Conservation (phyloP, 2,888 invertebrate genomes). For the Eupithecia subumbrata region DNA sequence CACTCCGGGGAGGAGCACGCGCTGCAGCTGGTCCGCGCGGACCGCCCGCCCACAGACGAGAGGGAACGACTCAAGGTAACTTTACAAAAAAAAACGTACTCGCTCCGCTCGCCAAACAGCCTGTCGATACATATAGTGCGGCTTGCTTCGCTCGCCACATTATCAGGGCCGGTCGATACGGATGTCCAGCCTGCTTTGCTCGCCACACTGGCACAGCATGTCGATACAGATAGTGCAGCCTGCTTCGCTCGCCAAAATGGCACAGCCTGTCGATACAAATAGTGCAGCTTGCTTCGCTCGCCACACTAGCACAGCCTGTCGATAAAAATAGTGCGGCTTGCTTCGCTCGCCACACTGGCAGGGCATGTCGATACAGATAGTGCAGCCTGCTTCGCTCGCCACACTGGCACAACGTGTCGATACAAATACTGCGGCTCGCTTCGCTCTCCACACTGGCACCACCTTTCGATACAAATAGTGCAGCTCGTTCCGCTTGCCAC, state of each 20-base stretch:
- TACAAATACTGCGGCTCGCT: background rate
- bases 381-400: no score
- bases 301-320: no score
- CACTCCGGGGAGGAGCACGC: conserved; percentile 96
- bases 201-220: background rate
- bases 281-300: no score
- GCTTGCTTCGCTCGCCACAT: no score
- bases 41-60: conserved; percentile 92
- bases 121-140: no score
- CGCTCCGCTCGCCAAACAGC: background rate
- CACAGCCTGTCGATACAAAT: background rate
- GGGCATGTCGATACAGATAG: no score
- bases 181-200: no score
- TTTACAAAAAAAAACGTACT: background rate
- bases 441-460: background rate
- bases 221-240: background rate
- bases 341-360: no score
- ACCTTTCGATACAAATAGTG: background rate
- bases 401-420: background rate
- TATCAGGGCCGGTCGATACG: no score
- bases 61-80: conserved; percentile 71
- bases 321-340: no score
- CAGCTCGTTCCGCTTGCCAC: no score
- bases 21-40: conserved; percentile 87
- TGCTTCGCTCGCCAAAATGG: background rate